Evolutionary conservation across 2,797 vertebrate species (phyloP), one percentile per base, ranked within the genome.

Genomic region (Oreochromis grahami): DNA sequence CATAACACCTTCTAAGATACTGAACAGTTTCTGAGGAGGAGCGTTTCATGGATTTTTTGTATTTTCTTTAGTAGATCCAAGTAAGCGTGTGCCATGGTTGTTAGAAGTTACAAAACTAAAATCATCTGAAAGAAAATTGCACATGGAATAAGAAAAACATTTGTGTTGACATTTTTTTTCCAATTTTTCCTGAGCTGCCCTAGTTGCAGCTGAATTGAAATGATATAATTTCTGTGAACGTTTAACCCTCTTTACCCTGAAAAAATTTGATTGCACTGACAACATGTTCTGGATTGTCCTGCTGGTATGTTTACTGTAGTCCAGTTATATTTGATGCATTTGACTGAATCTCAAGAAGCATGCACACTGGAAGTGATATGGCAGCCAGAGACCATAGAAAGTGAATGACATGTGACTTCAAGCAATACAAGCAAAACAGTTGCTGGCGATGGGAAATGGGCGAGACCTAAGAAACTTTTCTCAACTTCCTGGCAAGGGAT

Each of bases 141-240:
- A 38, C 48, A 14, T 53, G 43, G 13, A 70, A 82, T 70, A 77
- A 79, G 58, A 81, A 86, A 1, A 45, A 58, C 81, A 80, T 68
- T 7, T 60, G 9, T n/a, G 32, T 60, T 60, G 32, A 36, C 56
- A 7, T 60, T 60, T 60, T 38, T 60, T 36, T 34, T 9, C 32
- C 5, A 56, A 7, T 1, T 60, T 36, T 12, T 60, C 32, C 56
- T n/a, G n/a, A 60, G 12, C 79, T 83, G 76, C 55, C 17, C 24
- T 50, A 29, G 55, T 77, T 60, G 78, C 65, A 68, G n/a, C 63
- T 43, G 38, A 70, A 17, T 43, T 70, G 21, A 41, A 70, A 24
- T 70, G 1, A 70, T 4, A 26, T 15, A 24, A 43, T 68, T 68
- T 15, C 8, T 9, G 38, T 26, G 38, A 45, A 24, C 5, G 1